phyloP scores from a whole-genome alignment of 2,797 vertebrate species.

The Morus bassanus region DNA sequence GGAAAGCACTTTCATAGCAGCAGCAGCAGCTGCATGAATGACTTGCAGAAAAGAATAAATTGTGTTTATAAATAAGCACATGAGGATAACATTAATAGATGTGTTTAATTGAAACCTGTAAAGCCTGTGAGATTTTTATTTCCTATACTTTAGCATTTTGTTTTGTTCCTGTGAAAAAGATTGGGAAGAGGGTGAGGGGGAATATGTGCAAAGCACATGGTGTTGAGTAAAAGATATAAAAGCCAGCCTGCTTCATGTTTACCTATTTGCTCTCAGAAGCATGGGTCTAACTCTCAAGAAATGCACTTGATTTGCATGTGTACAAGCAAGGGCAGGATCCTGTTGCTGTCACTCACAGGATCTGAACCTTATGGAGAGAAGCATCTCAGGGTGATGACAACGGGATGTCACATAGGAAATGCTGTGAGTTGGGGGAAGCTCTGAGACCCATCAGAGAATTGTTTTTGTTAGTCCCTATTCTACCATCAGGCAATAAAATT shows the following conservation, averaged over 20 bases:
- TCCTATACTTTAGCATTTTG: neutral
- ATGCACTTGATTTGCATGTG: neutral
- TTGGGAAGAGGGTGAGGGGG: neutral
- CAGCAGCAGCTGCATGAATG: neutral
- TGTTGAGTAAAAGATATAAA: neutral
- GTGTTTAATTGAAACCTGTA: conserved; percentile 60
- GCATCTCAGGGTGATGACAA: fast-evolving
- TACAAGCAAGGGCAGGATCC: neutral
- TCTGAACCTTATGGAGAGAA: neutral
- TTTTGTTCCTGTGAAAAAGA: conserved; percentile 1
- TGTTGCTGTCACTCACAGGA: neutral
- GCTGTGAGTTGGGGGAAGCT: neutral
- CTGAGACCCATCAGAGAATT: neutral
- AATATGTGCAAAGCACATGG: neutral
- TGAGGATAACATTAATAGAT: conserved; percentile 20
- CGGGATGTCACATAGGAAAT: fast-evolving
- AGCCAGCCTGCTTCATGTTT: neutral
- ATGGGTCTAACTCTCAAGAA: neutral
- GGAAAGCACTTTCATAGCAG: conserved; percentile 21
- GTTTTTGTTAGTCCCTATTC: neutral
- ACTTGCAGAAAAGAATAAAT: conserved; percentile 42
- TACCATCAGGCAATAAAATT: neutral
- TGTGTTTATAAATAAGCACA: conserved; percentile 50
- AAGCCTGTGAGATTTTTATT: conserved; percentile 7
- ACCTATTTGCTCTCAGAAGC: neutral